Percentiles rank a stretch among this genome's conserved stretches.
These are phyloP conservation scores for Syrista parreyssii DNA, from an alignment of 2,888 invertebrate species.

Conservation along the genomic window DNA sequence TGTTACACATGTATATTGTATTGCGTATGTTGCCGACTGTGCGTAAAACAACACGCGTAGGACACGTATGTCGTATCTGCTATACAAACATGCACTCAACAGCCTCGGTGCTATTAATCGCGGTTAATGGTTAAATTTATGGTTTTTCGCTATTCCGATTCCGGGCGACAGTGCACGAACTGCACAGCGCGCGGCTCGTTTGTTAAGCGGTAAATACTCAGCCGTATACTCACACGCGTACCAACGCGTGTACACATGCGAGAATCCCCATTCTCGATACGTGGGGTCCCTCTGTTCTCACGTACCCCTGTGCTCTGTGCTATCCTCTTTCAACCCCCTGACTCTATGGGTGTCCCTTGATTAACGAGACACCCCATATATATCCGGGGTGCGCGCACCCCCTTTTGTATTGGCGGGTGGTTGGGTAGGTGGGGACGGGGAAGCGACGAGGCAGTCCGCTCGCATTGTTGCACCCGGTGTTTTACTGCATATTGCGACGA, in stretches of 20 bases:
- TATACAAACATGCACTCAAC: background rate
- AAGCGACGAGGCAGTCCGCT: background rate
- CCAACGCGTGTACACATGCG: background rate
- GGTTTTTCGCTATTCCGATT: slow-evolving; percentile 24
- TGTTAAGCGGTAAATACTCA: slow-evolving; percentile 60
- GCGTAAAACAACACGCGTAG: background rate
- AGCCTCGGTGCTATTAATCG: background rate
- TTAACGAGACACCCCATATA: slow-evolving; percentile 54
- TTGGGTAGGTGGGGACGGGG: background rate
- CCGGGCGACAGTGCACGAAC: slow-evolving; percentile 22
- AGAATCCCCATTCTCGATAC: background rate
- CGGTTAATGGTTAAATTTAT: slow-evolving; percentile 24
- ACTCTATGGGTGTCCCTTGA: slow-evolving; percentile 30
- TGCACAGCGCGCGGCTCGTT: slow-evolving; percentile 51
- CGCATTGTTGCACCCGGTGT: slow-evolving; percentile 56
- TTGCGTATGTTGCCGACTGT: background rate
- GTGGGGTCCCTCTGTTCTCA: background rate
- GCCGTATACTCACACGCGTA: background rate
- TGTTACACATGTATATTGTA: background rate
- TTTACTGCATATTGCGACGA: slow-evolving; percentile 57
- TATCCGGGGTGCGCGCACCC: slow-evolving; percentile 31
- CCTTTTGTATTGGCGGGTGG: slow-evolving; percentile 12
- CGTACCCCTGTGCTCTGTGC: background rate
- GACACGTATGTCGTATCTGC: background rate
- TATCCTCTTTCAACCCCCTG: slow-evolving; percentile 8